phyloP scores from a whole-genome alignment of 2,888 invertebrate genomes.

The Drosophila lutescens region DNA sequence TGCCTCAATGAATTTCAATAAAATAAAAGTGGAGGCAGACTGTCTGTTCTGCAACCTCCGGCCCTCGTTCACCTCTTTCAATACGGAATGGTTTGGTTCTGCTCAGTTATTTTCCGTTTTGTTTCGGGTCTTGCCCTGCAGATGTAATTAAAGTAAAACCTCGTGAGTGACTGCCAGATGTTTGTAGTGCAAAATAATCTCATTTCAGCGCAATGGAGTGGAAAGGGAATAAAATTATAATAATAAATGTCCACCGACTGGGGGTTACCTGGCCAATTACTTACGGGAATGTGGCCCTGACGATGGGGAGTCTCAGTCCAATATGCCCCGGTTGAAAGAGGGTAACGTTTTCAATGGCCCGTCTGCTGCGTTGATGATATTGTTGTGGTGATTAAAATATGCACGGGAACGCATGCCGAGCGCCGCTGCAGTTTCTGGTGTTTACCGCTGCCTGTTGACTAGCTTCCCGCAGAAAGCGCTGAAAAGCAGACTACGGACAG shows the following conservation, averaged over 20 bases:
- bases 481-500: conserved; percentile 24
- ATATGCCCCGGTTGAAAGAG: conserved; percentile 2
- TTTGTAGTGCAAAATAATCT: conserved; percentile 34
- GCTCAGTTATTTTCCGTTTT: conserved; percentile 21
- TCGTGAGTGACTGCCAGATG: conserved; percentile 29
- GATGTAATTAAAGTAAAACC: conserved; percentile 67
- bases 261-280: conserved; percentile 6
- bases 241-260: conserved; percentile 18
- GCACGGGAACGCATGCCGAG: conserved; percentile 14
- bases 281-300: no score
- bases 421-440: conserved; percentile 4
- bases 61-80: conserved; percentile 8
- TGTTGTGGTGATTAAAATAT: conserved; percentile 50
- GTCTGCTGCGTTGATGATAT: conserved; percentile 34
- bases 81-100: conserved; percentile 7
- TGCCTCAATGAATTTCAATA: conserved; percentile 48
- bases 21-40: conserved; percentile 38
- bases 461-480: conserved; percentile 3
- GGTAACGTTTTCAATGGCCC: conserved; percentile 21
- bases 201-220: conserved; percentile 20
- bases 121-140: conserved; percentile 40
- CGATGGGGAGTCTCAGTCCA: neutral
- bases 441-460: conserved; percentile 14
- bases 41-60: conserved; percentile 29
- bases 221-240: conserved; percentile 6